Base-by-base conservation (phyloP, 2,888 invertebrate species). In the Machimus atricapillus region DNA sequence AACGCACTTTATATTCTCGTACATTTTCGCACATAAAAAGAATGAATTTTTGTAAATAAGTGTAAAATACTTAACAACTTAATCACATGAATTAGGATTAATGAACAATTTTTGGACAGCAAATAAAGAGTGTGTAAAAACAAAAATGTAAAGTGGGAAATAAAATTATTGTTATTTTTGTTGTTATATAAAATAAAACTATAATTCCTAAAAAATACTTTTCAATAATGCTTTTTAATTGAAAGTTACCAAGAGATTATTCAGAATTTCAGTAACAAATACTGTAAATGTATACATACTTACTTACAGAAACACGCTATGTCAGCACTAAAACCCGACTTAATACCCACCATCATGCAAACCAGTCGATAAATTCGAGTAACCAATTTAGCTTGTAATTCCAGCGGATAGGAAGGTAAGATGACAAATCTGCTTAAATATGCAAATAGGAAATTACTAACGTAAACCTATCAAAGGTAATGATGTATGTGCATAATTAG, bases 81-180 rank as follows among this genome's bases (percentile, higher is more conserved):
- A 82, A 66, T 58, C 82, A 82, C 52, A 52, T 79, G 82, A 52
- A 23, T 37, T 82, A 82, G 82, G 40, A 19, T 66, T n/a, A 82
- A 82, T 82, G 82, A 19, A 82, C 46, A 82, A 58, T 82, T 82
- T 82, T 58, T 27, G 58, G 40, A 82, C 19, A 82, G 58, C 23
- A 52, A 58, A 58, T 40, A 78, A 78, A 16, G n/a, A 43, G 52
- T 58, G 56, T 34, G 73, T 79, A 86, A 74, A 66, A 86, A 56
- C 34, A 76, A 76, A 37, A 76, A 37, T 40, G 76, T 37, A 76
- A 34, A 76, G 78, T 86, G 86, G 78, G 43, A 23, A 86, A 27
- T 34, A 79, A 81, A n/a, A 46, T 78, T 81, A 86, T 86, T 86
- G 86, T 86, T 86, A 81, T 79, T 86, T 86, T 86, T 86, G 86